Conservation (phyloP, 2,888 invertebrate species). For the Lepas anatifera region DNA sequence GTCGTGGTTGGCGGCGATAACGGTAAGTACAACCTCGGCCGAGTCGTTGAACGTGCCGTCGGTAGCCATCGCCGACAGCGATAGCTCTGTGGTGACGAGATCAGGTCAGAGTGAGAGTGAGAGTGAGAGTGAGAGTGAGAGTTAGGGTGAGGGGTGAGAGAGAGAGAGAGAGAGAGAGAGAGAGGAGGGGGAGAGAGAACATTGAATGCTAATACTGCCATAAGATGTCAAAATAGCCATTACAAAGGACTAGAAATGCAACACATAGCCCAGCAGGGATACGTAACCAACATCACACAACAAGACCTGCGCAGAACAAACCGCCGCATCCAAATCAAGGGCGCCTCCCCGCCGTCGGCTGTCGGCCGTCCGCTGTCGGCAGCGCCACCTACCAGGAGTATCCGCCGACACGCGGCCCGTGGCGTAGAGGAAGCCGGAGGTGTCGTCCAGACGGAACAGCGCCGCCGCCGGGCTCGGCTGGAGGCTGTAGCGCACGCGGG, state of each 20-base stretch:
- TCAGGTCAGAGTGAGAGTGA: neutral
- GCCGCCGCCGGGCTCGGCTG: conserved; percentile 36
- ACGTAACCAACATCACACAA: too few relatives aligned
- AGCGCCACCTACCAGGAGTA: conserved; percentile 32
- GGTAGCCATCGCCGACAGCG: neutral
- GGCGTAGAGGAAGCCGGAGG: conserved; percentile 69
- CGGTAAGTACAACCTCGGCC: conserved; percentile 60
- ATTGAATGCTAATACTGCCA: too few relatives aligned
- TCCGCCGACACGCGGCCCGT: conserved; percentile 55
- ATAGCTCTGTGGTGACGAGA: neutral
- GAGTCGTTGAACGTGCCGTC: conserved; percentile 22
- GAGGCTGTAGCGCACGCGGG: conserved; percentile 30
- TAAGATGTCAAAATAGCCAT: too few relatives aligned
- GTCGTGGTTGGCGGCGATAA: conserved; percentile 67
- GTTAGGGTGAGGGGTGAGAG: too few relatives aligned
- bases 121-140: too few relatives aligned
- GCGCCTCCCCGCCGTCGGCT: too few relatives aligned
- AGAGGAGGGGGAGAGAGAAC: too few relatives aligned
- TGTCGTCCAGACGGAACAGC: conserved; percentile 59
- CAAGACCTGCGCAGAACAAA: too few relatives aligned
- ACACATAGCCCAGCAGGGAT: too few relatives aligned
- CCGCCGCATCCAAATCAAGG: too few relatives aligned
- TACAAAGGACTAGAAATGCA: too few relatives aligned
- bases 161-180: too few relatives aligned
- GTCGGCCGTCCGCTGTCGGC: neutral